Evolutionary conservation across 2,113 vertebrate species (phyloP).

Genomic region (Mixornis gularis): DNA sequence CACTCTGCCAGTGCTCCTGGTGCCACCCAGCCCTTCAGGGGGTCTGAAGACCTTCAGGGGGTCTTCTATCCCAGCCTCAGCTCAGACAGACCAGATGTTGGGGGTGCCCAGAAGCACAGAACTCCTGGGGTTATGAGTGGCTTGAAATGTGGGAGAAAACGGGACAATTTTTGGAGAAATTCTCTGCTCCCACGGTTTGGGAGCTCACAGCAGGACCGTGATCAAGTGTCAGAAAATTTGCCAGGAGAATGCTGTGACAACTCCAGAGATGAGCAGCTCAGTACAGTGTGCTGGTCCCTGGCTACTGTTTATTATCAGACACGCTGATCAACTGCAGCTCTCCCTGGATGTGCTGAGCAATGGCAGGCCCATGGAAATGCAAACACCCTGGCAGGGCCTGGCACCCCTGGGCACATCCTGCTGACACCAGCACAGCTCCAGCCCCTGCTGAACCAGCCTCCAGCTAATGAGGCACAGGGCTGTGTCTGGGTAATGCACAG

Average conservation of each 20-base stretch:
- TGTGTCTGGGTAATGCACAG: neutral
- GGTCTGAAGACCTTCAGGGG: neutral
- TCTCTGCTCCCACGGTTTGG: neutral
- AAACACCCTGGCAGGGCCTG: neutral
- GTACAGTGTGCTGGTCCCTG: neutral
- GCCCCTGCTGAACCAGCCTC: neutral
- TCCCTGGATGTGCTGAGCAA: neutral
- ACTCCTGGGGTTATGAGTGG: neutral
- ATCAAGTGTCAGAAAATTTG: neutral
- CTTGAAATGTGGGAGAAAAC: neutral
- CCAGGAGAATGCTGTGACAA: neutral
- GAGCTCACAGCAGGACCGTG: neutral
- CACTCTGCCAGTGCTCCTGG: neutral
- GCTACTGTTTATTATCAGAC: neutral
- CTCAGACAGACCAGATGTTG: rapidly evolving
- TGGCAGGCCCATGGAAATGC: neutral
- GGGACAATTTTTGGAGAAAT: neutral
- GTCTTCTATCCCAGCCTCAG: neutral
- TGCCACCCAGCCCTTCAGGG: neutral
- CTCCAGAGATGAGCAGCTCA: neutral
- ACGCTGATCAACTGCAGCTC: neutral
- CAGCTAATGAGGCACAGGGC: neutral
- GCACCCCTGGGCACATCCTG: rapidly evolving
- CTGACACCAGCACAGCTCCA: neutral
- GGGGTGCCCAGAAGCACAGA: neutral